A percentile compares a stretch with the other conserved stretches of the same genome.
These are phyloP conservation scores for Cladopsammia gracilis DNA, from an alignment of 64 coral and sea anemone genomes.

Conservation along the genomic window DNA sequence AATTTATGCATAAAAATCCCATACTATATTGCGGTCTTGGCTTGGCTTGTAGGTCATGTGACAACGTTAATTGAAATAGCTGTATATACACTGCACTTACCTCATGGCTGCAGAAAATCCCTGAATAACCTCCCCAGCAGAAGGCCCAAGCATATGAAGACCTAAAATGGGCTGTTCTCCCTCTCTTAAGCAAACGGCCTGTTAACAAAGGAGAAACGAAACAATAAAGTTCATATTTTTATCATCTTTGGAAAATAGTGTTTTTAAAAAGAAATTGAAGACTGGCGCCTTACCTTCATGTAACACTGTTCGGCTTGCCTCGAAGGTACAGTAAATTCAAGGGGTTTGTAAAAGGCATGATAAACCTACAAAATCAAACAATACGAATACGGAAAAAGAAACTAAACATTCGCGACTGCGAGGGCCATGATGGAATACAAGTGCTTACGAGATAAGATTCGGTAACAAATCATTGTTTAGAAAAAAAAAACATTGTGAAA, in stretches of 20 bases:
- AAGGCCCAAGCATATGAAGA: constrained; percentile 90
- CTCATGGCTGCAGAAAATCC: constrained; percentile 91
- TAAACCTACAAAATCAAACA: constrained; percentile 67
- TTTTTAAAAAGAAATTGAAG: too few relatives aligned
- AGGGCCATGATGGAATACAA: not conserved
- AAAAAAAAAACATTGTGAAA: too few relatives aligned
- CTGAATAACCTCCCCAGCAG: constrained; percentile 96
- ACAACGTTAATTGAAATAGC: too few relatives aligned
- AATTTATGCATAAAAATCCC: too few relatives aligned
- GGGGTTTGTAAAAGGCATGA: constrained; percentile 97
- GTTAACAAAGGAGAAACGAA: not conserved
- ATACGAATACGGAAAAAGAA: not conserved
- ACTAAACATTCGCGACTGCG: not conserved
- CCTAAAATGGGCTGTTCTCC: constrained; percentile 75
- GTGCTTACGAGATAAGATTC: too few relatives aligned
- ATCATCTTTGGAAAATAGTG: not conserved
- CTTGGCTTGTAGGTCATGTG: too few relatives aligned
- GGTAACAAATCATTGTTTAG: too few relatives aligned
- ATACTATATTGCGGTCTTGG: too few relatives aligned
- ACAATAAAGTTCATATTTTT: not conserved
- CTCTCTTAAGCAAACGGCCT: constrained; percentile 84
- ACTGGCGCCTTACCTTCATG: constrained; percentile 64
- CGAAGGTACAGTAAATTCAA: constrained; percentile 85
- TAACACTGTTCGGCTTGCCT: constrained; percentile 80
- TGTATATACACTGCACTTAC: constrained; percentile 57